phyloP scores from a whole-genome alignment of 2,797 vertebrate species.

The Taenioides sp. region DNA sequence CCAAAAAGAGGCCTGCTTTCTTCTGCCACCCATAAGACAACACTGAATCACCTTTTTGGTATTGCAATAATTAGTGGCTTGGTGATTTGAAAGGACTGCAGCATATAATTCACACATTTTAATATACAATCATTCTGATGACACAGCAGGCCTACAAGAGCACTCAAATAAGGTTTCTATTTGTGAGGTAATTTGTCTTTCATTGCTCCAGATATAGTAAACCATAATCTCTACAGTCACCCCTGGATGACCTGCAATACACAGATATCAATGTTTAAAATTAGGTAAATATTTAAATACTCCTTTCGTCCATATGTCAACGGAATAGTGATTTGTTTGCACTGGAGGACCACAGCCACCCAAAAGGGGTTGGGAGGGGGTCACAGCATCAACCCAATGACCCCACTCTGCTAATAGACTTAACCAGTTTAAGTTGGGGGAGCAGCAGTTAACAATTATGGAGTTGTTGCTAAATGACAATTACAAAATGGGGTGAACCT shows the following conservation, averaged over 20 bases:
- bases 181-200: background rate
- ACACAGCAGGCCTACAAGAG: background rate
- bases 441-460: slow-evolving; percentile 1
- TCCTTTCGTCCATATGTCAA: background rate
- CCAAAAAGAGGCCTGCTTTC: slow-evolving; percentile 33
- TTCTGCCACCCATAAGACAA: slow-evolving; percentile 19
- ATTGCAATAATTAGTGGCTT: slow-evolving; percentile 4
- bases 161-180: background rate
- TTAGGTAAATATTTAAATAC: slow-evolving; percentile 2
- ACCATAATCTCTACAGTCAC: background rate
- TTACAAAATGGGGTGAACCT: background rate
- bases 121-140: slow-evolving; percentile 7
- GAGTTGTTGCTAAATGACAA: background rate
- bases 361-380: background rate
- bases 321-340: background rate
- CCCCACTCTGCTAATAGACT: slow-evolving; percentile 16
- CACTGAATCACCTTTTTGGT: slow-evolving; percentile 6
- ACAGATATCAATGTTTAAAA: background rate
- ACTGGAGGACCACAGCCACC: background rate
- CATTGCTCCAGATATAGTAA: background rate
- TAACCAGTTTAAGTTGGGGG: slow-evolving; percentile 8
- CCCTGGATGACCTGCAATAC: slow-evolving; percentile 3
- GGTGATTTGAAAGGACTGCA: slow-evolving; percentile 6
- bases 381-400: slow-evolving; percentile 7
- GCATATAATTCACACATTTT: slow-evolving; percentile 11